phyloP scores from a whole-genome alignment of 2,797 vertebrate species.

The Rhadinocentrus ornatus region DNA sequence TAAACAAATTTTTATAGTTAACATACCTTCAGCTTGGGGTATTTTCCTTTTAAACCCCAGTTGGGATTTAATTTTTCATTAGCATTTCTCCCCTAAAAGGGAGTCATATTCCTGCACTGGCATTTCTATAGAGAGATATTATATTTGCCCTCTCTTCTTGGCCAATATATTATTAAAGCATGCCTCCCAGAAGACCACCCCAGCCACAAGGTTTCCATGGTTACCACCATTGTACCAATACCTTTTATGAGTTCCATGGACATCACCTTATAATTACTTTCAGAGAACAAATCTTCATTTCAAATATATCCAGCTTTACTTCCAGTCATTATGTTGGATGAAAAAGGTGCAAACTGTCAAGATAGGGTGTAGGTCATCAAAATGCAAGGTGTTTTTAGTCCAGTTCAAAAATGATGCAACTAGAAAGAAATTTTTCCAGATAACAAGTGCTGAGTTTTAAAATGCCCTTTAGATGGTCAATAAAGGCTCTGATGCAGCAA shows the following conservation, averaged over 20 bases:
- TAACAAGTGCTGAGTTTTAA: constrained; percentile 52
- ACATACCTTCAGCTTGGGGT: constrained; percentile 21
- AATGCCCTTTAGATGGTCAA: constrained; percentile 44
- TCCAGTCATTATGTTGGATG: constrained; percentile 47
- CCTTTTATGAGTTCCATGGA: constrained; percentile 70
- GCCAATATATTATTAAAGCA: constrained; percentile 75
- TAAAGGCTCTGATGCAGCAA: constrained; percentile 54
- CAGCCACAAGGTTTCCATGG: constrained; percentile 75
- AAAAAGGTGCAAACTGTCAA: constrained; percentile 45
- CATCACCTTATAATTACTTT: constrained; percentile 71
- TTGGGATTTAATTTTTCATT: constrained; percentile 27
- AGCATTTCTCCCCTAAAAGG: constrained; percentile 20
- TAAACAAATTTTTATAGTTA: constrained; percentile 18
- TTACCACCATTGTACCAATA: constrained; percentile 70
- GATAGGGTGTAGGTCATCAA: constrained; percentile 38
- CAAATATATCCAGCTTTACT: constrained; percentile 56
- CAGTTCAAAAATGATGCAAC: constrained; percentile 60
- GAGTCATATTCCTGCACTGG: constrained; percentile 61
- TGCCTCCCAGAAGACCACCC: constrained; percentile 58
- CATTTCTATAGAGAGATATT: constrained; percentile 71
- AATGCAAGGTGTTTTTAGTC: constrained; percentile 18
- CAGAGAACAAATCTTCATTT: constrained; percentile 65
- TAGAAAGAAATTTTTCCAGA: constrained; percentile 52
- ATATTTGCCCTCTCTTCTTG: constrained; percentile 74
- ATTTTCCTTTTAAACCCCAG: constrained; percentile 29